A percentile compares a stretch with the other conserved stretches of the same genome.
Conservation (phyloP, 2,113 vertebrate species). For the Atherinomorus stipes region DNA sequence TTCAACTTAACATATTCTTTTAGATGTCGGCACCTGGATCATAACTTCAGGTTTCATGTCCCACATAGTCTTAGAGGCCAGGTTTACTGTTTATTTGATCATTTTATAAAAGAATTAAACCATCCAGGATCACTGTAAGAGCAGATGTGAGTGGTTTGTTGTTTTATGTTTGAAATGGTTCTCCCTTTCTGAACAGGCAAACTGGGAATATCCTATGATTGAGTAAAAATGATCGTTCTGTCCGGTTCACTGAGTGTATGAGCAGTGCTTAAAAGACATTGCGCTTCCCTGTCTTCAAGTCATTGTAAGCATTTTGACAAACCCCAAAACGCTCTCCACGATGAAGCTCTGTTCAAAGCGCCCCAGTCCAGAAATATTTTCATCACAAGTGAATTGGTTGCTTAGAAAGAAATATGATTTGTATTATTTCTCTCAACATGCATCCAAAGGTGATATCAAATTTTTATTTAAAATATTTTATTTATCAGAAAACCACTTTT, state of each 20-base stretch:
- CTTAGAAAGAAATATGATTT: conserved; percentile 17
- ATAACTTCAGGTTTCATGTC: background rate
- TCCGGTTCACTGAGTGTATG: conserved; percentile 47
- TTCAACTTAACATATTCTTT: background rate
- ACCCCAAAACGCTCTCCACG: conserved; percentile 2
- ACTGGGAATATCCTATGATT: conserved; percentile 57
- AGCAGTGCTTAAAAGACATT: conserved; percentile 40
- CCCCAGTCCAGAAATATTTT: conserved; percentile 24
- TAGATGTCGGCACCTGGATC: background rate
- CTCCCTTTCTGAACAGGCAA: conserved; percentile 24
- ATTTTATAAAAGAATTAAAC: conserved; percentile 30
- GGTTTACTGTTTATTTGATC: conserved; percentile 11
- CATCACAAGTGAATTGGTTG: conserved; percentile 27
- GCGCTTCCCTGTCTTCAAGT: conserved; percentile 46
- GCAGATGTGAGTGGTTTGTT: conserved; percentile 56
- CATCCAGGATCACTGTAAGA: conserved; percentile 24
- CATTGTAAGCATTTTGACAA: conserved; percentile 31
- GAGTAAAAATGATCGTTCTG: background rate
- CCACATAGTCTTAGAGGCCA: background rate
- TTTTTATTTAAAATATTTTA: background rate
- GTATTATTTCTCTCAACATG: conserved; percentile 8
- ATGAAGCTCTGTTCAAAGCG: conserved; percentile 27
- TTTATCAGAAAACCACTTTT: conserved; percentile 16
- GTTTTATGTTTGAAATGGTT: conserved; percentile 42
- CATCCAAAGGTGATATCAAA: conserved; percentile 21